A percentile compares a stretch with the other conserved stretches of the same genome.
These are phyloP conservation scores for Gracilinanus agilis DNA, from an alignment of 2,113 vertebrate genomes.

Conservation along the genomic window DNA sequence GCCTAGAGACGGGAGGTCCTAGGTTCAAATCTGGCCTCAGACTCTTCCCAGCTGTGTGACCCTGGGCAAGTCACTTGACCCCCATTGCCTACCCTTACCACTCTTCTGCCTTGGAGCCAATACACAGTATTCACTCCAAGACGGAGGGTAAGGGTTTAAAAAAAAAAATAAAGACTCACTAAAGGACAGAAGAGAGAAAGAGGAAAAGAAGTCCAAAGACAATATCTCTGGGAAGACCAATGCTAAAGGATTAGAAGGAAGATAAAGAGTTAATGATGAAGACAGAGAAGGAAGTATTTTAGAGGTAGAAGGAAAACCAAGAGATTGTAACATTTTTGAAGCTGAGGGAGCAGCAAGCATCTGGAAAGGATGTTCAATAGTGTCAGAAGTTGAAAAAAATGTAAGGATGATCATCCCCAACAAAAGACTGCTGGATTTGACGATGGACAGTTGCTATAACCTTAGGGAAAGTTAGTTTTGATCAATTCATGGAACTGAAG, in stretches of 20 bases:
- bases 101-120: no score
- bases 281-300: not conserved
- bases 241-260: not conserved
- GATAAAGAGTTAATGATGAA: not conserved
- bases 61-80: no score
- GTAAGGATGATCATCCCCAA: not conserved
- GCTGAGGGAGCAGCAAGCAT: no score
- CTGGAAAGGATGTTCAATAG: not conserved
- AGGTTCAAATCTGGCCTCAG: no score
- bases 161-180: no score
- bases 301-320: not conserved
- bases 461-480: not conserved
- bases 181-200: not conserved
- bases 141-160: no score
- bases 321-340: not conserved
- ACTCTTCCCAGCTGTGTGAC: no score
- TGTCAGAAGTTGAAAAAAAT: not conserved
- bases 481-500: not conserved
- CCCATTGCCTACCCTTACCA: no score
- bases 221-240: not conserved
- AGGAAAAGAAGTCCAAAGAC: not conserved
- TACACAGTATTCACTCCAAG: no score
- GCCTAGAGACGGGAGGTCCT: no score
- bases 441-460: not conserved
- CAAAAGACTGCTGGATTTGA: not conserved